phyloP scores from a whole-genome alignment of 2,113 vertebrate genomes.

The Amazona vittata region DNA sequence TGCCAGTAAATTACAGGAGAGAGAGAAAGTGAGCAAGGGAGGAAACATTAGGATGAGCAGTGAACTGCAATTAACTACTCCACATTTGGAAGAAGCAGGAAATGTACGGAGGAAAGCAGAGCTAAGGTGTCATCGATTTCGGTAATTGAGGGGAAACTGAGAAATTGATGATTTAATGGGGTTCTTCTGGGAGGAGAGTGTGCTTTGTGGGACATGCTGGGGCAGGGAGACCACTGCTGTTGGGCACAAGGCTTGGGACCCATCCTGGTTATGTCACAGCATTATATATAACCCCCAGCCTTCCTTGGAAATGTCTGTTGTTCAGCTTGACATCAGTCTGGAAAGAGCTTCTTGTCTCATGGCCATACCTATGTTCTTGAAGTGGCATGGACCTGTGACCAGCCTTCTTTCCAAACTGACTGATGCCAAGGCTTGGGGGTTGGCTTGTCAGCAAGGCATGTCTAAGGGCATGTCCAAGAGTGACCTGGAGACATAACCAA shows the following conservation, averaged over 20 bases:
- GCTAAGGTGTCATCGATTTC: constrained; percentile 51
- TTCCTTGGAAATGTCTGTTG: not conserved
- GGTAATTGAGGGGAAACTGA: constrained; percentile 45
- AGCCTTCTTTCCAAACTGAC: not conserved
- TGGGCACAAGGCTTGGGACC: not conserved
- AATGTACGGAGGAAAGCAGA: constrained; percentile 26
- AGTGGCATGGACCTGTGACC: not conserved
- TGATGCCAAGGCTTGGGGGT: not conserved
- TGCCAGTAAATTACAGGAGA: constrained; percentile 42
- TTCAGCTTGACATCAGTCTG: not conserved
- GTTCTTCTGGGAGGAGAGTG: not conserved
- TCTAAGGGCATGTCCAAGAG: not conserved
- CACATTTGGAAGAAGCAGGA: constrained; percentile 52
- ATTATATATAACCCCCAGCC: too few species aligned
- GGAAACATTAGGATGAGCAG: constrained; percentile 57
- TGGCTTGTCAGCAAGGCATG: not conserved
- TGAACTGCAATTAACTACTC: constrained; percentile 47
- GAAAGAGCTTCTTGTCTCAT: not conserved
- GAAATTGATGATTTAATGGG: constrained; percentile 50
- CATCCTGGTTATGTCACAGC: not conserved
- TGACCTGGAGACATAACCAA: not conserved
- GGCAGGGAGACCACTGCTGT: not conserved
- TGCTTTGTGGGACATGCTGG: not conserved
- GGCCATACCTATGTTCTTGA: not conserved
- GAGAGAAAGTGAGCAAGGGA: not conserved